Percentiles rank a stretch among this genome's conserved stretches.
Evolutionary conservation across 1,140 invertebrate genomes (phyloP).

Genomic region (Aphelinus atriplicis): DNA sequence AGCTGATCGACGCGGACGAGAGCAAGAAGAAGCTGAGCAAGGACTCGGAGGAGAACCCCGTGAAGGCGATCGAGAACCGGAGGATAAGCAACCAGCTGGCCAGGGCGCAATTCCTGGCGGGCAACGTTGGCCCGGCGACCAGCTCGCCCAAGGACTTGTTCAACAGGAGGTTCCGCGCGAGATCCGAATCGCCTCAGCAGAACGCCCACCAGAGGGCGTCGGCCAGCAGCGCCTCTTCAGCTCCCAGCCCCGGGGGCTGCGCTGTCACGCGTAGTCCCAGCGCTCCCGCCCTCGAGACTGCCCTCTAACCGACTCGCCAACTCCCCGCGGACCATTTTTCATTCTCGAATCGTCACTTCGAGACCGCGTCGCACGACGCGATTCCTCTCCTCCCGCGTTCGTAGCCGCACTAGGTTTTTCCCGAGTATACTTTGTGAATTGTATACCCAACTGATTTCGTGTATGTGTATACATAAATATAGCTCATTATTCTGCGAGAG

Average conservation of each 20-base stretch:
- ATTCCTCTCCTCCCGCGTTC: not conserved
- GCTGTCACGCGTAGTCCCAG: conserved; percentile 59
- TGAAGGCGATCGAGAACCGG: conserved; percentile 54
- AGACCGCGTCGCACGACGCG: not conserved
- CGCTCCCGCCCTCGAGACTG: conserved; percentile 61
- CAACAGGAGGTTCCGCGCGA: conserved; percentile 55
- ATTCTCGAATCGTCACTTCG: conserved; percentile 13
- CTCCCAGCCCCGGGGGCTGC: no score
- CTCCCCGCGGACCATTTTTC: no score
- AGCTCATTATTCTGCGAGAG: no score
- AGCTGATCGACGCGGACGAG: conserved; percentile 11
- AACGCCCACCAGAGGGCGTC: conserved; percentile 44
- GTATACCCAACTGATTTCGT: no score
- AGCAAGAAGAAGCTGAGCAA: not conserved
- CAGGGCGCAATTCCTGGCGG: conserved; percentile 59
- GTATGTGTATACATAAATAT: no score
- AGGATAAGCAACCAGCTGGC: conserved; percentile 60
- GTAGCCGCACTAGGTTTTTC: no score
- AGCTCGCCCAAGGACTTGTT: conserved; percentile 41
- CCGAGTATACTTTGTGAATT: no score
- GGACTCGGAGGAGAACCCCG: conserved; percentile 2
- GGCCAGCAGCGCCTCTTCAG: not conserved
- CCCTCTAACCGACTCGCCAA: conserved; percentile 51
- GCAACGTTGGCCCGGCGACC: conserved; percentile 39
- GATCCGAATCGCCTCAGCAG: conserved; percentile 60